These are phyloP conservation scores for Epistrophella euchroma DNA, from an alignment of 2,888 invertebrate genomes.

Conservation along the genomic window DNA sequence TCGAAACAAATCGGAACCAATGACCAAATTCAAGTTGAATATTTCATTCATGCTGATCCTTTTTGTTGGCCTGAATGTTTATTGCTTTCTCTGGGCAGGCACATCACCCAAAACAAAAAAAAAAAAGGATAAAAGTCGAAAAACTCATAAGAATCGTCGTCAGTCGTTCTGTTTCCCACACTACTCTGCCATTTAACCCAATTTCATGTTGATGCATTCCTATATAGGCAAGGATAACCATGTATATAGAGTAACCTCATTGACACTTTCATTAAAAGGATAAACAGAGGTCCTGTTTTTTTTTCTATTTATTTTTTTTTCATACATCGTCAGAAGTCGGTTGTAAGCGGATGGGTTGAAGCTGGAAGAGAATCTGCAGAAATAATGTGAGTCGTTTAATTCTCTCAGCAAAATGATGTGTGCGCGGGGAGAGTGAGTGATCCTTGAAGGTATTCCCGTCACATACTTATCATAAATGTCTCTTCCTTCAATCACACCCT, in stretches of 20 bases:
- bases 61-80: conserved; percentile 58
- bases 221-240: conserved; percentile 34
- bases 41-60: conserved; percentile 64
- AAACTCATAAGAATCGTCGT: conserved; percentile 22
- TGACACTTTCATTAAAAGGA: conserved; percentile 70
- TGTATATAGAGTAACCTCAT: conserved; percentile 44
- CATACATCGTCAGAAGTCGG: neutral
- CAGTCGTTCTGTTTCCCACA: neutral
- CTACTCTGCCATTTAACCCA: conserved; percentile 16
- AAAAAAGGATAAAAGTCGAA: conserved; percentile 22
- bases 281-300: conserved; percentile 54
- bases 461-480: conserved; percentile 72
- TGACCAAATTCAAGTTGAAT: conserved; percentile 64
- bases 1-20: conserved; percentile 52
- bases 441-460: conserved; percentile 63
- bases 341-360: neutral
- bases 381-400: conserved; percentile 67
- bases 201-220: conserved; percentile 43
- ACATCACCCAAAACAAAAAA: neutral
- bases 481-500: conserved; percentile 63
- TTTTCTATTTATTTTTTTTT: neutral
- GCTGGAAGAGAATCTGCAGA: neutral
- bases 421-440: conserved; percentile 28
- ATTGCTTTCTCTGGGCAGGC: conserved; percentile 31
- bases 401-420: conserved; percentile 63